Conservation (phyloP, 2,888 invertebrate genomes). For the Drosophila mayaguana region DNA sequence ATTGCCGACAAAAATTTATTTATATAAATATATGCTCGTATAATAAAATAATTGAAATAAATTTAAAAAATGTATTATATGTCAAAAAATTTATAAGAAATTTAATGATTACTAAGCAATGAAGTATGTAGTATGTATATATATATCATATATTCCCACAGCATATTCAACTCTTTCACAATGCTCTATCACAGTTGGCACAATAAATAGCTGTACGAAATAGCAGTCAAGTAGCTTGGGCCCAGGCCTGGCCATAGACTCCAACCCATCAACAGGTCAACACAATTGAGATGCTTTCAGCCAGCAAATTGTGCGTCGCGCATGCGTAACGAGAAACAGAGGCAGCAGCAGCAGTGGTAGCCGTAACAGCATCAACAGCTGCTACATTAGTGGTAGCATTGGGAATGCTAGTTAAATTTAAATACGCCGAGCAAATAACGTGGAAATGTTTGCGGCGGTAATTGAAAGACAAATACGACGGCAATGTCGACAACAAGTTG, state of each 20-base stretch:
- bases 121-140: no score
- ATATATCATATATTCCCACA: not conserved
- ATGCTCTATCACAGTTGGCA: slow-evolving; percentile 10
- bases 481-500: slow-evolving; percentile 44
- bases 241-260: not conserved
- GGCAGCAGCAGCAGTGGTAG: slow-evolving; percentile 13
- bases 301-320: slow-evolving; percentile 74
- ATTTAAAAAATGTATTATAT: no score
- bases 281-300: slow-evolving; percentile 70
- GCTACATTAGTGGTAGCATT: slow-evolving; percentile 23
- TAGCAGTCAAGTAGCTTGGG: slow-evolving; percentile 5
- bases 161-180: slow-evolving; percentile 16
- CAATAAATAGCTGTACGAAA: slow-evolving; percentile 25
- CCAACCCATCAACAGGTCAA: slow-evolving; percentile 50
- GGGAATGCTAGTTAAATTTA: slow-evolving; percentile 59
- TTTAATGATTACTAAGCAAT: no score
- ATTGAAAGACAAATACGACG: slow-evolving; percentile 70
- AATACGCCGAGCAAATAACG: slow-evolving; percentile 63
- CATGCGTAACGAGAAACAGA: slow-evolving; percentile 69
- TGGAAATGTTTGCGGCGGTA: slow-evolving; percentile 65
- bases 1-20: no score
- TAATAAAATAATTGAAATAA: no score
- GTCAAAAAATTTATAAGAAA: no score
- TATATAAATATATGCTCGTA: no score
- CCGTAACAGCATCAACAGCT: slow-evolving; percentile 14